Evolutionary conservation across 2,797 vertebrate genomes (phyloP), one percentile per base, ranked within the genome.

Genomic region (Eutrigla gurnardus): DNA sequence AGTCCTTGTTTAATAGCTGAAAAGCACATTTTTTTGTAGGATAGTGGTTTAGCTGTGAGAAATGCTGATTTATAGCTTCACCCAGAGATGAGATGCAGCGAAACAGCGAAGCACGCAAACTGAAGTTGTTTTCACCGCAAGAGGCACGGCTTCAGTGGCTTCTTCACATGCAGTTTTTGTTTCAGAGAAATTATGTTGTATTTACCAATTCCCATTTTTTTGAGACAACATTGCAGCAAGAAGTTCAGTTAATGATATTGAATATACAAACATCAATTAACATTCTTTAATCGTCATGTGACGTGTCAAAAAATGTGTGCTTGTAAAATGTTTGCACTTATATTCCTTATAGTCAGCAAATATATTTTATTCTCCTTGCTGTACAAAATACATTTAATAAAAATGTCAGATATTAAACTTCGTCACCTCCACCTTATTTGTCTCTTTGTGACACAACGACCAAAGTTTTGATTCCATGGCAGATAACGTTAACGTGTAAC

Each of bases 141-240:
- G 52, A 50, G 12, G 60, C 35, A 39, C n/a, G n/a, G 64, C 45
- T 47, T 49, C 7, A 66, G 70, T 54, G 1, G 80, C 52, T 73
- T 69, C 10, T 62, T 39, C 47, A 43, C 6, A 6, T 45, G 58
- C 15, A 47, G 25, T 17, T 73, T 70, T 66, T 66, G 35, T 63
- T 59, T 64, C 11, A 50, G 1, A 47, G 18, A 65, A n/a, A 45
- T 39, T 2, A 25, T 0, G 5, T 36, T 3, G 0, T 13, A 35
- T 54, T 63, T 39, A 10, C 4, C 2, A 18, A 5, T 55, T 59
- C 12, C 1, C 0, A 50, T 35, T 40, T 1, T 64, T 52, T 57
- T 43, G 49, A 37, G 8, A 61, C 25, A 32, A 68, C 14, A 45
- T 12, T 36, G 5, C 9, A 62, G 12, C 11, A 50, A 33, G 37